phyloP scores from a whole-genome alignment of 2,888 invertebrate species.

The Molorchus minor region DNA sequence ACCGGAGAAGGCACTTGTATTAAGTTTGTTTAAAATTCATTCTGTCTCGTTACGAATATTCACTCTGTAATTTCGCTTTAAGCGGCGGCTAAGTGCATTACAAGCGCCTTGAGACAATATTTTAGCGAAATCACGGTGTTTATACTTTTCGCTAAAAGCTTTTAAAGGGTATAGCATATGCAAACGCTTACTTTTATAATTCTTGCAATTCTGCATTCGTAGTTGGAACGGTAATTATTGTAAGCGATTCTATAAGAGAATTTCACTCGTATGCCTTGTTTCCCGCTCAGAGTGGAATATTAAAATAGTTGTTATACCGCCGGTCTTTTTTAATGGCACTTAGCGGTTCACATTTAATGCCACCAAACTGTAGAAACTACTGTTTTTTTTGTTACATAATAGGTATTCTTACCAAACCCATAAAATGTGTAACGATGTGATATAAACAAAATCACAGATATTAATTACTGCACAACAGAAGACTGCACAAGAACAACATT shows the following conservation, averaged over 20 bases:
- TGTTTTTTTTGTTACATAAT: too few species aligned
- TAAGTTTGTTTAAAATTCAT: conserved; percentile 47
- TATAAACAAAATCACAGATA: too few species aligned
- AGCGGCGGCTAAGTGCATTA: conserved; percentile 41
- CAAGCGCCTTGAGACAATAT: conserved; percentile 40
- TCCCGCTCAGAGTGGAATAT: neutral
- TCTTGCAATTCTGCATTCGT: conserved; percentile 33
- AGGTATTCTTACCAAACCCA: too few species aligned
- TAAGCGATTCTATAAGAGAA: conserved; percentile 1
- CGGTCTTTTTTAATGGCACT: too few species aligned
- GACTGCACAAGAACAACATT: too few species aligned
- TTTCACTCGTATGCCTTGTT: neutral
- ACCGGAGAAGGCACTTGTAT: conserved; percentile 40
- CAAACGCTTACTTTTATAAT: conserved; percentile 41
- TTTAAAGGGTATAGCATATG: conserved; percentile 41
- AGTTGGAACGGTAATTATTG: conserved; percentile 28
- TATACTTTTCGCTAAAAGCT: conserved; percentile 37
- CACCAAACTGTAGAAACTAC: too few species aligned
- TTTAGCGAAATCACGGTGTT: conserved; percentile 42
- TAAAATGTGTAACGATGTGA: too few species aligned
- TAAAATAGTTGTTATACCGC: too few species aligned
- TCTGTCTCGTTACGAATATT: conserved; percentile 43
- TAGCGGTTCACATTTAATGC: too few species aligned
- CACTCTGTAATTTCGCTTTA: conserved; percentile 42
- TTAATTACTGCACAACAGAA: too few species aligned